Percentiles rank a stretch among this genome's conserved stretches.
Evolutionary conservation across 1,140 invertebrate genomes (phyloP).

Genomic region (Drosophila teissieri): DNA sequence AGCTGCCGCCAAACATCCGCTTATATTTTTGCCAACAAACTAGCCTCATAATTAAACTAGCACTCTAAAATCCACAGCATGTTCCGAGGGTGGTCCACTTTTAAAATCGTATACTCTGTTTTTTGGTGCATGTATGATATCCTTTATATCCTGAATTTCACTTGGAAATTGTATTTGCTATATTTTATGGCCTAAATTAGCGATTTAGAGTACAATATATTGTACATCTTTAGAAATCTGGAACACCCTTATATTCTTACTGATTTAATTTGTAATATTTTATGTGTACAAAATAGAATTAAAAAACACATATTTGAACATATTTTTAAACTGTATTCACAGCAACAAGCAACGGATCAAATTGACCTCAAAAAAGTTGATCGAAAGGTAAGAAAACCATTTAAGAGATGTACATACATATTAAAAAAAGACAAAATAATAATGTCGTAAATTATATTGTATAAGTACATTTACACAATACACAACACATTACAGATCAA

Average conservation of each 20-base stretch:
- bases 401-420: neutral
- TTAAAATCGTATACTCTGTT: neutral
- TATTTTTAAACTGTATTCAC: slow-evolving; percentile 7
- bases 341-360: slow-evolving; percentile 50
- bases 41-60: neutral
- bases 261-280: too few species aligned
- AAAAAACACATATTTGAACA: neutral
- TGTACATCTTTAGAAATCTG: too few species aligned
- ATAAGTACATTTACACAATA: too few species aligned
- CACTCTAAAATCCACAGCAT: neutral
- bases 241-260: too few species aligned
- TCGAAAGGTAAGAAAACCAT: slow-evolving; percentile 58
- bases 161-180: too few species aligned
- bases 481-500: too few species aligned
- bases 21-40: neutral
- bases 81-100: neutral
- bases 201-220: too few species aligned
- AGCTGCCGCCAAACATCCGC: neutral
- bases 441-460: neutral
- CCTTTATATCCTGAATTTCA: neutral
- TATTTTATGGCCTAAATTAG: too few species aligned
- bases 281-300: neutral
- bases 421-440: neutral
- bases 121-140: neutral
- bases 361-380: slow-evolving; percentile 64